phyloP scores from a whole-genome alignment of 2,797 vertebrate species.

The Paratrypauchen microcephalus region DNA sequence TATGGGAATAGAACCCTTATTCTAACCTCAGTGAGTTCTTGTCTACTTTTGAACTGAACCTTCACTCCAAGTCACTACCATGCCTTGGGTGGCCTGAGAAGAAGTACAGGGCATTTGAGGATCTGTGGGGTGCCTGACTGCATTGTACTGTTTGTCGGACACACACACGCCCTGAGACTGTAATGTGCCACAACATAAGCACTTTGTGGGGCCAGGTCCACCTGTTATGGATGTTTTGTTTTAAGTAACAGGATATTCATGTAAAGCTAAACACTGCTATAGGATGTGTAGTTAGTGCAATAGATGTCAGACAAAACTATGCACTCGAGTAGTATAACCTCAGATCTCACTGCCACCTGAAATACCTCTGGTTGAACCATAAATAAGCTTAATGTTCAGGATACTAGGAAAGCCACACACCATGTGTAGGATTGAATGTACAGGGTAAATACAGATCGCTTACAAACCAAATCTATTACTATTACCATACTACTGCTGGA shows the following conservation, averaged over 20 bases:
- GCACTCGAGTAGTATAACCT: background rate
- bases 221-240: constrained; percentile 2
- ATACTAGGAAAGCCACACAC: background rate
- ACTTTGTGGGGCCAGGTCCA: constrained; percentile 15
- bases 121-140: background rate
- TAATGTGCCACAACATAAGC: constrained; percentile 19
- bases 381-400: constrained; percentile 25
- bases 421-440: constrained; percentile 46
- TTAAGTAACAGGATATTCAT: constrained; percentile 9
- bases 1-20: constrained; percentile 14
- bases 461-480: constrained; percentile 43
- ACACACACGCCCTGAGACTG: constrained; percentile 21
- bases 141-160: constrained; percentile 21
- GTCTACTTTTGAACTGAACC: background rate
- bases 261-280: constrained; percentile 16
- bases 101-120: constrained; percentile 1
- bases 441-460: constrained; percentile 6
- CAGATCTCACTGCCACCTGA: constrained; percentile 5
- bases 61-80: constrained; percentile 34
- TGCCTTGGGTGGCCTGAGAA: constrained; percentile 19
- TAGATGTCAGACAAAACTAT: constrained; percentile 29
- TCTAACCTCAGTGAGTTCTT: constrained; percentile 22
- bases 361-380: constrained; percentile 16
- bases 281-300: constrained; percentile 39
- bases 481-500: constrained; percentile 45